A percentile compares a stretch with the other conserved stretches of the same genome.
These are phyloP conservation scores for Myathropa florea DNA, from an alignment of 2,888 invertebrate species.

Conservation along the genomic window DNA sequence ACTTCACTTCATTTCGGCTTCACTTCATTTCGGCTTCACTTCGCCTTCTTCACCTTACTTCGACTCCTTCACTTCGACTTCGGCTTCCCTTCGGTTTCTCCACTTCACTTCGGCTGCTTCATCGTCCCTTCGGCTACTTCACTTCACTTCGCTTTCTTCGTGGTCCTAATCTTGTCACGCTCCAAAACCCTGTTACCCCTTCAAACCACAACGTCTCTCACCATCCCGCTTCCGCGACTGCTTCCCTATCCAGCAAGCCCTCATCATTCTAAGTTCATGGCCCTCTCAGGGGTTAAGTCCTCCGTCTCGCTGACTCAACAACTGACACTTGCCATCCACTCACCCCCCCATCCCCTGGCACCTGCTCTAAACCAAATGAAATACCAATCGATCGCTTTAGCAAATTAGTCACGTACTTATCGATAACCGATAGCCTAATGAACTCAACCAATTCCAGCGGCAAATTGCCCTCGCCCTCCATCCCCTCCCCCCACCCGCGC, in stretches of 20 bases:
- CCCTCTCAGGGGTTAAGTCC: background rate
- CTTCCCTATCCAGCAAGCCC: background rate
- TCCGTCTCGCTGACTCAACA: background rate
- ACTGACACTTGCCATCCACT: background rate
- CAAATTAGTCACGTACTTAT: constrained; percentile 57
- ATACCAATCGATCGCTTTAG: constrained; percentile 11
- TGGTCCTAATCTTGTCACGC: too few species aligned
- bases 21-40: too few species aligned
- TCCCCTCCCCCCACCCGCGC: background rate
- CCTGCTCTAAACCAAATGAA: background rate
- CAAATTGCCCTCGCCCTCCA: constrained; percentile 4
- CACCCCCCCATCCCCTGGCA: background rate
- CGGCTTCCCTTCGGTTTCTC: too few species aligned
- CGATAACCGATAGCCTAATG: constrained; percentile 49
- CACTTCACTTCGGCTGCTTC: too few species aligned
- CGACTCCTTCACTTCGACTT: too few species aligned
- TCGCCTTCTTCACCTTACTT: too few species aligned
- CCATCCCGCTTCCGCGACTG: too few species aligned
- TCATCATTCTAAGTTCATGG: background rate
- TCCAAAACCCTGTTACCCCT: too few species aligned
- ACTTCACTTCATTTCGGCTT: too few species aligned
- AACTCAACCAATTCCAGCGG: constrained; percentile 24
- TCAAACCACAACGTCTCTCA: too few species aligned
- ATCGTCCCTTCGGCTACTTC: too few species aligned
- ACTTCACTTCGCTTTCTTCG: too few species aligned